phyloP scores from a whole-genome alignment of 92 coral and sea anemone species.

The Bergia puertoricense region DNA sequence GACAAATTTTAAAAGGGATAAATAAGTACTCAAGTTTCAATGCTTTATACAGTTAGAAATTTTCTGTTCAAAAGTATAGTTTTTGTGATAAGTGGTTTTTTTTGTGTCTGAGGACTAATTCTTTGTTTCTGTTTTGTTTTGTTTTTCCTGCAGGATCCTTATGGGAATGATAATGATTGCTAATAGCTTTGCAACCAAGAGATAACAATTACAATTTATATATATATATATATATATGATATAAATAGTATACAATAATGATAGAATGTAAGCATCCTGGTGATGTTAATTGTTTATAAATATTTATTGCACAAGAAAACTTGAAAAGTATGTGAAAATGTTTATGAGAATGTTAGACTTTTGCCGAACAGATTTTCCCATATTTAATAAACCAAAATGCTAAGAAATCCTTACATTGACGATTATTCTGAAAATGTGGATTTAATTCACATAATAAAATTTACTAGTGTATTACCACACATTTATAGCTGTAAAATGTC shows the following conservation, averaged over 20 bases:
- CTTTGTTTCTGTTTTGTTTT: not conserved
- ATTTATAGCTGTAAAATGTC: not conserved
- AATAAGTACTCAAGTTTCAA: no score
- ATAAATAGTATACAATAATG: conserved; percentile 39
- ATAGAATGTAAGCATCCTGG: conserved; percentile 20
- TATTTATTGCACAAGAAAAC: conserved; percentile 42
- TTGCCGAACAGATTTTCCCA: not conserved
- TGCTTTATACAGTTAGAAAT: no score
- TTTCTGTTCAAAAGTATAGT: no score
- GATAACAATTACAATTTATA: conserved; percentile 20
- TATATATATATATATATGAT: not conserved
- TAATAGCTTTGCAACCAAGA: conserved; percentile 30
- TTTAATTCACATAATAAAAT: not conserved
- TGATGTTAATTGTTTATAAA: conserved; percentile 21
- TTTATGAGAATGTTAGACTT: not conserved
- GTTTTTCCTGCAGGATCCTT: conserved; percentile 58
- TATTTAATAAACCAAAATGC: not conserved
- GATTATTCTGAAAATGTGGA: not conserved
- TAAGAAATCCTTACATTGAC: not conserved
- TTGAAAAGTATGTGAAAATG: conserved; percentile 10
- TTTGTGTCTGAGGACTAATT: not conserved
- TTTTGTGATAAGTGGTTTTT: not conserved
- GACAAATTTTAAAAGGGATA: no score
- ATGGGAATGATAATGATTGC: conserved; percentile 75
- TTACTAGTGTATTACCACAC: not conserved